Evolutionary conservation across 1,140 invertebrate genomes (phyloP).

Genomic region (Apocrypta bakeri): DNA sequence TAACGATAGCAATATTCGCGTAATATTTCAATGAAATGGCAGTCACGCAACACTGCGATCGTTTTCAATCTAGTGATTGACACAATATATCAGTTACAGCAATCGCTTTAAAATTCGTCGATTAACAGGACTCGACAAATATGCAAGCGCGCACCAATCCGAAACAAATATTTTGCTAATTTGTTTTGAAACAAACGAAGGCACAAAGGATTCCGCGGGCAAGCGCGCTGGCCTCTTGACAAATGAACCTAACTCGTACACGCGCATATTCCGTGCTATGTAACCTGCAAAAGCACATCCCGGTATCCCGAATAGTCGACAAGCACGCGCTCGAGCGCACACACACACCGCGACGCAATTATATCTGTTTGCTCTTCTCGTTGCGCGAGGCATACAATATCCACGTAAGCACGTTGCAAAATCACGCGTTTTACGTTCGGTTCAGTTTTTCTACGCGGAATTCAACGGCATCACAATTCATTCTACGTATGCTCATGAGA

Average conservation of each 20-base stretch:
- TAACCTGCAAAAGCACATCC: no score
- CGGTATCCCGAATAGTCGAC: no score
- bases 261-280: no score
- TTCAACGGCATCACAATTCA: not conserved
- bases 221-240: not conserved
- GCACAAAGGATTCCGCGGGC: not conserved
- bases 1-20: not conserved
- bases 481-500: not conserved
- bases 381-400: constrained; percentile 9
- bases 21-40: not conserved
- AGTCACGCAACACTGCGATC: not conserved
- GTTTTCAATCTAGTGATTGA: constrained; percentile 16
- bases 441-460: no score
- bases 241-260: not conserved
- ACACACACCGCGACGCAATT: not conserved
- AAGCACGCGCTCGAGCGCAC: not conserved
- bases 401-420: not conserved
- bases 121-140: no score
- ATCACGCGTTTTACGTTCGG: not conserved
- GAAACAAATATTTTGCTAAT: not conserved
- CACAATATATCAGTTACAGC: no score
- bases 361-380: constrained; percentile 9
- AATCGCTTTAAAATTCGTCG: not conserved
- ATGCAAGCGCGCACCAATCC: not conserved
- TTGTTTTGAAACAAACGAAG: constrained; percentile 30